Percentiles rank a stretch among this genome's conserved stretches.
Evolutionary conservation across 1,140 invertebrate genomes (phyloP).

Genomic region (Planococcus citri): DNA sequence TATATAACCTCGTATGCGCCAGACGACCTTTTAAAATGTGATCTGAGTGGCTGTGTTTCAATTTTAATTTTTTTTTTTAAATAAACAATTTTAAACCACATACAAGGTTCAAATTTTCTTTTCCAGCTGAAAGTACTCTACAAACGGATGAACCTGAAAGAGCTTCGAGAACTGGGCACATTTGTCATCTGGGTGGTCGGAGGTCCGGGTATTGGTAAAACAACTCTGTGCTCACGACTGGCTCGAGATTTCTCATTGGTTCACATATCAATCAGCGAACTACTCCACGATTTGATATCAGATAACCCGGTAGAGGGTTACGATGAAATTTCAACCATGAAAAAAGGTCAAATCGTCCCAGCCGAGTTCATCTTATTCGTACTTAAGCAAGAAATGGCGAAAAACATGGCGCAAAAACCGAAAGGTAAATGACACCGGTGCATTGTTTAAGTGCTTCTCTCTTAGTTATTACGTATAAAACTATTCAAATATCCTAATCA

Average conservation of each 20-base stretch:
- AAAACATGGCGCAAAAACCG: background rate
- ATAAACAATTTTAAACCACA: too few relatives aligned
- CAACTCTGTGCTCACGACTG: background rate
- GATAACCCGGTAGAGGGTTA: background rate
- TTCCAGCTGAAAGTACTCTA: background rate
- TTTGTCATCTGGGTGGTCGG: background rate
- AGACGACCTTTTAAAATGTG: too few relatives aligned
- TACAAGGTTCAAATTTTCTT: background rate
- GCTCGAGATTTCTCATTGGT: background rate
- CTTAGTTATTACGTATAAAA: too few relatives aligned
- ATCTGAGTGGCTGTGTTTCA: too few relatives aligned
- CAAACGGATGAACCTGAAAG: background rate
- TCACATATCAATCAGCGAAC: background rate
- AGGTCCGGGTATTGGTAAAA: slow-evolving; percentile 3
- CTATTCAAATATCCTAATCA: background rate
- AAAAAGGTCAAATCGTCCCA: background rate
- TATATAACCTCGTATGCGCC: too few relatives aligned
- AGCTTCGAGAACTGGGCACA: background rate
- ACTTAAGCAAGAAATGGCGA: background rate
- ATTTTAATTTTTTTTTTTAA: too few relatives aligned
- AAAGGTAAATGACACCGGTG: background rate
- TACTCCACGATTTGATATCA: background rate
- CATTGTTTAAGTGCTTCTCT: too few relatives aligned
- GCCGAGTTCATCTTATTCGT: background rate
- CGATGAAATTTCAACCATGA: background rate